phyloP scores from a whole-genome alignment of 1,140 invertebrate genomes.

The Megalopta genalis region DNA sequence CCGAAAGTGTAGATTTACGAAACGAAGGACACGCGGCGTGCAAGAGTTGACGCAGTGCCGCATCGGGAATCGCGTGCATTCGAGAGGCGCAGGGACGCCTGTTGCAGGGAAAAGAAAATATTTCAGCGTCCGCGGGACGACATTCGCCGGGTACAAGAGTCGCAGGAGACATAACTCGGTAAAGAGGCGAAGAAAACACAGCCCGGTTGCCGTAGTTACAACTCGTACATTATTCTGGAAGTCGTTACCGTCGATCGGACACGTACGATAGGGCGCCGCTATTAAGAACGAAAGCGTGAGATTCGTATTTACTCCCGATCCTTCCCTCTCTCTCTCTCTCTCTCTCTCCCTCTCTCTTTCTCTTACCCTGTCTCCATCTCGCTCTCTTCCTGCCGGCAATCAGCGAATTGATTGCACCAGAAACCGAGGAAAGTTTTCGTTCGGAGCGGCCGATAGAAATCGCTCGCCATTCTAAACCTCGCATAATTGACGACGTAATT shows the following conservation, averaged over 20 bases:
- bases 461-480: conserved; percentile 38
- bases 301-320: conserved; percentile 36
- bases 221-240: conserved; percentile 15
- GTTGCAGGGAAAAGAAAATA: not conserved
- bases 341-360: not conserved
- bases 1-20: not conserved
- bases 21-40: not conserved
- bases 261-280: conserved; percentile 33
- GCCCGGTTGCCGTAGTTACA: conserved; percentile 2
- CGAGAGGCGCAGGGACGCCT: not conserved
- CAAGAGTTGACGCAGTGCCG: too few relatives aligned
- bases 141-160: conserved; percentile 2
- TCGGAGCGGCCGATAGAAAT: conserved; percentile 58
- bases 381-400: conserved; percentile 29
- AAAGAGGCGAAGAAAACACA: conserved; percentile 23
- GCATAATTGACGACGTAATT: conserved; percentile 58
- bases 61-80: not conserved
- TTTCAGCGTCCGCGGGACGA: not conserved
- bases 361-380: not conserved
- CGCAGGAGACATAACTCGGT: conserved; percentile 3
- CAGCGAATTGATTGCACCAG: conserved; percentile 50
- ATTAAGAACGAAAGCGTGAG: conserved; percentile 57
- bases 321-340: not conserved
- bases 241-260: conserved; percentile 18
- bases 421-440: conserved; percentile 40